Evolutionary conservation across 2,888 invertebrate species (phyloP), one percentile per base, ranked within the genome.

Genomic region (Cyaniris semiargus): DNA sequence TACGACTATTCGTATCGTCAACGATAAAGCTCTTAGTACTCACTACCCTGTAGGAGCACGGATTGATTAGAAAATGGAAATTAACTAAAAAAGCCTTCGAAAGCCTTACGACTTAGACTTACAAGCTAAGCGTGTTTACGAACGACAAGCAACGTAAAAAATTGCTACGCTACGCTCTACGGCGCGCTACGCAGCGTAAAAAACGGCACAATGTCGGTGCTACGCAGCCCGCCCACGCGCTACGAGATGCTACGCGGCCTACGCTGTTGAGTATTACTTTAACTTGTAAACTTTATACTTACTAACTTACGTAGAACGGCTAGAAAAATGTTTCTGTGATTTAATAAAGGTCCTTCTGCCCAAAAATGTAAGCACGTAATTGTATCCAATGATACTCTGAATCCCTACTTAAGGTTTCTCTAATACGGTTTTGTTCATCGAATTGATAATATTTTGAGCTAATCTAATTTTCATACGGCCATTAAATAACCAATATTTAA

Each of bases 171-270:
- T 60, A 23, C 23, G 13, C 21, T 60, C 23, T 60, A 60, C 60
- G 60, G 60, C 60, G 60, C 23, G 60, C 60, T 60, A 23, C 60
- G 60, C 60, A 23, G 13, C 23, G 8, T 53, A 21, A 23, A 56
- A 21, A 3, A 0, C 21, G 21, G 60, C 23, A 13, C 13, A 23
- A 21, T 58, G 8, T n/a, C 23, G 4, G 10, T 23, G 23, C 60
- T 60, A 60, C 60, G 23, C 60, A 23, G 60, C 60, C 60, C 60
- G 60, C 60, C 60, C 60, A 60, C 8, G 60, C 60, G 60, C 60
- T 60, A 60, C 60, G 23, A 60, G 4, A 3, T 10, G 10, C 58
- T 60, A 60, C 58, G 21, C 58, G 21, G 10, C 23, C 53, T 53
- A 53, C 53, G 53, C 18, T 13, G 23, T 0, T 60, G 2, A 8